Evolutionary conservation across 2,888 invertebrate genomes (phyloP).

Genomic region (Catocala fraxini): DNA sequence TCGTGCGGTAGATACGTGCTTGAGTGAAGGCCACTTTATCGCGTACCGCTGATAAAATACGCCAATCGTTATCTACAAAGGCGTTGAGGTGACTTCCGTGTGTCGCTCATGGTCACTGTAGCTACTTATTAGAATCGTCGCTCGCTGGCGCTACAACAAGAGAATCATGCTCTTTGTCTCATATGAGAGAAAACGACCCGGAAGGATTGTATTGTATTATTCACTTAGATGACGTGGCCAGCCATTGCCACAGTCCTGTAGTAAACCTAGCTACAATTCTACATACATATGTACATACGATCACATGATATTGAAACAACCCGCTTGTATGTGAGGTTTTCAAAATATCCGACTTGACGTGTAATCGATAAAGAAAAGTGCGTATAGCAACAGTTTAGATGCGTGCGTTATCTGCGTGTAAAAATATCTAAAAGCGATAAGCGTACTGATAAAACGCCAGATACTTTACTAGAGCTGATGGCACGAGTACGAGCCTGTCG

Average conservation of each 20-base stretch:
- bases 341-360: neutral
- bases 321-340: too few species aligned
- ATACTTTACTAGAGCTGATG: slow-evolving; percentile 30
- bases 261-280: neutral
- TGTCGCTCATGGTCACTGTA: slow-evolving; percentile 73
- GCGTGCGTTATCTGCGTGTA: slow-evolving; percentile 57
- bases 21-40: slow-evolving; percentile 50
- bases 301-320: too few species aligned
- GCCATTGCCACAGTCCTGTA: neutral
- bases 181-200: slow-evolving; percentile 10
- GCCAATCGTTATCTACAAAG: slow-evolving; percentile 70
- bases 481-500: slow-evolving; percentile 37
- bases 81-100: slow-evolving; percentile 78
- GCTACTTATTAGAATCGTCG: slow-evolving; percentile 64
- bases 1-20: slow-evolving; percentile 30
- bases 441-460: slow-evolving; percentile 42
- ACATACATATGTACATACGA: too few species aligned
- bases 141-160: slow-evolving; percentile 21
- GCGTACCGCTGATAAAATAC: slow-evolving; percentile 48
- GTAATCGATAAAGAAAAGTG: neutral
- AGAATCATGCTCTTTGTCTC: slow-evolving; percentile 28
- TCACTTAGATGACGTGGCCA: neutral
- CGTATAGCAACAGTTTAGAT: slow-evolving; percentile 23
- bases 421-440: slow-evolving; percentile 56
- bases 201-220: slow-evolving; percentile 7